Percentiles rank a stretch among this genome's conserved stretches.
Evolutionary conservation across 2,113 vertebrate species (phyloP).

Genomic region (Macaca fascicularis): DNA sequence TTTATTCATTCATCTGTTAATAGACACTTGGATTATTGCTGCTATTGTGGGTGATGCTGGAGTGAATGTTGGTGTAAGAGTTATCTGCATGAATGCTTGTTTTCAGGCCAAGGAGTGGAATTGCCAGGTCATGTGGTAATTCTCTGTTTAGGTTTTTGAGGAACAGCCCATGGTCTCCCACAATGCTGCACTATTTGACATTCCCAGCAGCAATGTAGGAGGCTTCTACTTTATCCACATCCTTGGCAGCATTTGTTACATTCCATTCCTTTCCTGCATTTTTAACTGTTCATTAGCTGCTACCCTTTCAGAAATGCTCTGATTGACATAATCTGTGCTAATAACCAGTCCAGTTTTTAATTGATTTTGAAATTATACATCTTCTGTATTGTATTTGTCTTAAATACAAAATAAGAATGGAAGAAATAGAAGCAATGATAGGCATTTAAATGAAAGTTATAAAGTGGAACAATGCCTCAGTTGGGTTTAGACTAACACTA

Average conservation of each 20-base stretch:
- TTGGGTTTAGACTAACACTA: background rate
- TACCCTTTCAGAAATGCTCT: background rate
- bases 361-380: background rate
- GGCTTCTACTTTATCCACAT: too few relatives aligned
- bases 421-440: background rate
- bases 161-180: rapidly evolving
- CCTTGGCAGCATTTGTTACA: rapidly evolving
- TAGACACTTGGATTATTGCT: background rate
- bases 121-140: background rate
- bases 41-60: rapidly evolving
- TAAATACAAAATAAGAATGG: background rate
- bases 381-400: background rate
- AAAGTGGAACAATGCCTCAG: background rate
- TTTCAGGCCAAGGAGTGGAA: background rate
- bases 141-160: background rate
- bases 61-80: rapidly evolving
- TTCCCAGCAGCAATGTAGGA: rapidly evolving
- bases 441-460: background rate
- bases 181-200: rapidly evolving
- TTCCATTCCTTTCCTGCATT: background rate
- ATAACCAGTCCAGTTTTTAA: background rate
- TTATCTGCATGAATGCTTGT: background rate
- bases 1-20: background rate
- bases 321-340: background rate
- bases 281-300: background rate